Percentiles rank a stretch among this genome's conserved stretches.
These are phyloP conservation scores for Dolichallabes microphthalmus DNA, from an alignment of 2,113 vertebrate genomes.

Conservation along the genomic window DNA sequence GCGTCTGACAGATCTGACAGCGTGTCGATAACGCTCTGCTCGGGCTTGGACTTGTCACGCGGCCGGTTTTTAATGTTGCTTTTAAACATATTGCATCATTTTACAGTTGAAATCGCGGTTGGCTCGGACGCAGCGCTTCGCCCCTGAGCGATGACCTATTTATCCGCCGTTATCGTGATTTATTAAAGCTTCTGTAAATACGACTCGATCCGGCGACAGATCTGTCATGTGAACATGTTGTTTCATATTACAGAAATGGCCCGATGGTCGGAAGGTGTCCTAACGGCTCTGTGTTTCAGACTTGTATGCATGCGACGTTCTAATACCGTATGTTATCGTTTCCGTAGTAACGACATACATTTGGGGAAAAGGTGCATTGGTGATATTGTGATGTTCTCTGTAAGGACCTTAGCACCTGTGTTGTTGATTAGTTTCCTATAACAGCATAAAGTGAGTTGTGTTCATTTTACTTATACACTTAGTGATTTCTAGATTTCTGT, in stretches of 20 bases:
- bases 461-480: neutral
- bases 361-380: no score
- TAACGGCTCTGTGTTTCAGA: neutral
- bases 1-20: conserved; percentile 37
- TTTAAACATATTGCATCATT: conserved; percentile 10
- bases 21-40: conserved; percentile 10
- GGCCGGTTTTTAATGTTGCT: neutral
- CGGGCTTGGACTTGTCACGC: neutral
- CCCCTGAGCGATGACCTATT: neutral
- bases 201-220: neutral
- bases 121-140: neutral
- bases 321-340: neutral
- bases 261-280: neutral
- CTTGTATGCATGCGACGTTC: neutral
- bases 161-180: neutral
- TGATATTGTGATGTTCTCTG: neutral
- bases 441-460: neutral
- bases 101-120: neutral
- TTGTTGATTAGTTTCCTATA: neutral
- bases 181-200: neutral
- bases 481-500: neutral
- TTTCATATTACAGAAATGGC: neutral
- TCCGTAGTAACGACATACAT: neutral
- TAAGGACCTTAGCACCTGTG: neutral
- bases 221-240: no score